phyloP scores from a whole-genome alignment of 1,140 invertebrate species.

The Drosophila nikananu region DNA sequence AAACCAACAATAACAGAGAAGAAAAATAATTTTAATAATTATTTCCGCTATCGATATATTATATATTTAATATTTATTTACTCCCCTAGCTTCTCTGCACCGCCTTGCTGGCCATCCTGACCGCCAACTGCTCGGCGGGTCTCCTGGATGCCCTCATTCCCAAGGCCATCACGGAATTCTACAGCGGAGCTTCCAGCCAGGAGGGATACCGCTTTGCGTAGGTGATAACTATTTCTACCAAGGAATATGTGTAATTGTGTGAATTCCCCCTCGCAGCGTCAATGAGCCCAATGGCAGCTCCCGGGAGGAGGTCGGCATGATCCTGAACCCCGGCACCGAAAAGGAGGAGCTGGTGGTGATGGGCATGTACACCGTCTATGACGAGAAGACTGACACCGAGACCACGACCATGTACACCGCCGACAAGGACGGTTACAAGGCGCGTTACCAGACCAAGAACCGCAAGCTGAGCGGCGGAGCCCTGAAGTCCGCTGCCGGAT shows the following conservation, averaged over 20 bases:
- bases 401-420: slow-evolving; percentile 81
- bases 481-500: slow-evolving; percentile 77
- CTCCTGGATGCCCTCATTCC: slow-evolving; percentile 62
- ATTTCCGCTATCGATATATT: background rate
- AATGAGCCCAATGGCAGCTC: slow-evolving; percentile 75
- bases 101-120: slow-evolving; percentile 64
- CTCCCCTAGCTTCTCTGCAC: slow-evolving; percentile 59
- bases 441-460: slow-evolving; percentile 74
- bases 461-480: slow-evolving; percentile 73
- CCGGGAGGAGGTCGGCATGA: slow-evolving; percentile 78
- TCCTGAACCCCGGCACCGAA: slow-evolving; percentile 77
- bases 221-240: background rate
- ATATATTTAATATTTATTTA: background rate
- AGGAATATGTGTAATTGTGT: background rate
- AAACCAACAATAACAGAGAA: no score
- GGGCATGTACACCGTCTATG: slow-evolving; percentile 66
- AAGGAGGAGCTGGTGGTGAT: slow-evolving; percentile 81
- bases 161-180: slow-evolving; percentile 46
- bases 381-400: slow-evolving; percentile 79
- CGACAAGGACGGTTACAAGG: slow-evolving; percentile 82
- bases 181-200: slow-evolving; percentile 54
- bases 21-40: no score
- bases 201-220: slow-evolving; percentile 77
- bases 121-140: slow-evolving; percentile 62
- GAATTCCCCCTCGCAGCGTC: slow-evolving; percentile 34